Conservation (phyloP, 2,113 vertebrate species). For the Psilopsiagon aurifrons region DNA sequence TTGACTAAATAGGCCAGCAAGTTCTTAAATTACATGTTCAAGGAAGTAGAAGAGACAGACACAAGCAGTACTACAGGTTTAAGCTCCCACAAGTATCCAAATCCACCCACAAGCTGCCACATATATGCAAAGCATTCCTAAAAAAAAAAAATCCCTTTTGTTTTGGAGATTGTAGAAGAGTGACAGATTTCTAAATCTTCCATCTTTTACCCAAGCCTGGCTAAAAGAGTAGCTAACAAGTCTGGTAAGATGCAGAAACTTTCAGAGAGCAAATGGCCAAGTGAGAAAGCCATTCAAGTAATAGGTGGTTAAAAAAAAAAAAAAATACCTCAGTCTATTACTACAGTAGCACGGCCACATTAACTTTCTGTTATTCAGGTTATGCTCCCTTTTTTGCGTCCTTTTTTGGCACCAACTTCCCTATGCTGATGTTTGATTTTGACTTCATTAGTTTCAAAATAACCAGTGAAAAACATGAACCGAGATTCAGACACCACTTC, state of each 20-base stretch:
- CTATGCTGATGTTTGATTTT: neutral
- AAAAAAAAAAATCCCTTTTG: neutral
- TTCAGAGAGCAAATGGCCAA: neutral
- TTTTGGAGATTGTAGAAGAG: neutral
- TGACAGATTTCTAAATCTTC: neutral
- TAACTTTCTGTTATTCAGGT: neutral
- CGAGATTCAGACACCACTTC: neutral
- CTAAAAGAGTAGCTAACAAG: neutral
- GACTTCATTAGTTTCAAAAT: neutral
- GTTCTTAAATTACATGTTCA: constrained; percentile 6
- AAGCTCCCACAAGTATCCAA: neutral
- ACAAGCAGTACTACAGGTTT: constrained; percentile 40
- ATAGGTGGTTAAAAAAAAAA: neutral
- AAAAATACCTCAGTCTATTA: neutral
- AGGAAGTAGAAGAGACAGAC: neutral
- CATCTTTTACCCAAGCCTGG: neutral
- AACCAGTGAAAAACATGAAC: neutral
- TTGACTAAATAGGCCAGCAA: neutral
- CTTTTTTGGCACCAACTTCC: neutral
- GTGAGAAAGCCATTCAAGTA: neutral
- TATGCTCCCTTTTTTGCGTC: neutral
- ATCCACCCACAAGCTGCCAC: neutral
- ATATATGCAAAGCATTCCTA: neutral
- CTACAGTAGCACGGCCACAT: neutral
- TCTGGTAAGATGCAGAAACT: neutral